Conservation (phyloP, 2,113 vertebrate genomes). For the Brachypteracias leptosomus region DNA sequence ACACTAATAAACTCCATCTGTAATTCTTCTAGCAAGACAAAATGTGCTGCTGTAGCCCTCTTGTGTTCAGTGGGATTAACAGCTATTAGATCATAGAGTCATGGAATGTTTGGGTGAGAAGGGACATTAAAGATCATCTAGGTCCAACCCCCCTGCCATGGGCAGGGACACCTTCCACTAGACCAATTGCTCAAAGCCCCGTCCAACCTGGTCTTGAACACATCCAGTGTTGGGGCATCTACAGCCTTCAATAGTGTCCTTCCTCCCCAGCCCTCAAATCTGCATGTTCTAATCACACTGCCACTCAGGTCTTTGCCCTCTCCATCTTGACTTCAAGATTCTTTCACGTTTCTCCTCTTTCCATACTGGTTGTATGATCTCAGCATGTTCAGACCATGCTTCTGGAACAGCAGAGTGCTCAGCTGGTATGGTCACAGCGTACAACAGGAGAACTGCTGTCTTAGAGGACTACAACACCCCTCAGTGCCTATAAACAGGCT, state of each 20-base stretch:
- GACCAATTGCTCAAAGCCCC: no score
- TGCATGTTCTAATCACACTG: background rate
- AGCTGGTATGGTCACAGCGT: background rate
- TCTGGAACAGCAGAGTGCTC: background rate
- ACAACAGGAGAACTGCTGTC: background rate
- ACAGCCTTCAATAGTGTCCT: background rate
- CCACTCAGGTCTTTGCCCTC: background rate
- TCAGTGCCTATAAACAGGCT: background rate
- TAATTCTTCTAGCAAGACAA: background rate
- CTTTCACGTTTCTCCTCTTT: background rate
- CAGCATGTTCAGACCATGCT: background rate
- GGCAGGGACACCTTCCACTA: no score
- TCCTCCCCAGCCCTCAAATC: background rate
- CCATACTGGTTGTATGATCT: background rate
- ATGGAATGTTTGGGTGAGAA: no score
- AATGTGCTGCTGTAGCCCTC: slow-evolving; percentile 36
- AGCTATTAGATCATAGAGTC: background rate
- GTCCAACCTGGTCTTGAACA: no score
- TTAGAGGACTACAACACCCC: background rate
- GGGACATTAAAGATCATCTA: no score
- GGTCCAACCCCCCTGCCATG: no score
- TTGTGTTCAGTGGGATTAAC: slow-evolving; percentile 55
- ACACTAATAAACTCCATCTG: background rate
- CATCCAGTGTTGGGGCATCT: no score
- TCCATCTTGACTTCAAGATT: background rate